Evolutionary conservation across 2,888 invertebrate species (phyloP), one percentile per base, ranked within the genome.

Genomic region (Catocala sponsa): DNA sequence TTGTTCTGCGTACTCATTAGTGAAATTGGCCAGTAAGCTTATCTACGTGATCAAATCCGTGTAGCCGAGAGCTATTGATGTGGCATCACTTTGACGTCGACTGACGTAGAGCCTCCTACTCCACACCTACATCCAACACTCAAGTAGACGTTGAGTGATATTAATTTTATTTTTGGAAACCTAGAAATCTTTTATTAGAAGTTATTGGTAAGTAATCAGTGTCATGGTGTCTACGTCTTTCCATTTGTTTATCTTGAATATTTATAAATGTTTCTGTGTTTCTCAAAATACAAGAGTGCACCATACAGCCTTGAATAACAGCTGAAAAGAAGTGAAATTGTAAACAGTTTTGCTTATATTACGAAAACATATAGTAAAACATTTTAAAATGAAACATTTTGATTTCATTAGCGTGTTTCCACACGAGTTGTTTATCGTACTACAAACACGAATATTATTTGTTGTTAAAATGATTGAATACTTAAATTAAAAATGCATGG

Each of bases 11-110:
- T 63, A 74, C 69, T 84, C 81, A 84, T 85, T 86, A 85, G 83
- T 81, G 80, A 83, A 85, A 85, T 85, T 85, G 82, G 76, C 69
- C 51, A 60, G 65, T 60, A 65, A 70, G 65, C 60, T 74, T 72
- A 74, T 70, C 59, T 64, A 60, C 41, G 11, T 38, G 50, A 51
- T 76, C 53, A 42, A 50, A 59, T 63, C 60, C 48, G 59, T 58
- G 50, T 61, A 61, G 59, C 60, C 55, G 66, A 64, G 63, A 62
- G 65, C 54, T 63, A 42, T 65, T 64, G 67, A 65, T 56, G 55
- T 71, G 59, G 38, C 65, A 64, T 51, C 46, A 38, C 41, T 68
- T 68, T 74, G 64, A 46, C 63, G 62, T 58, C 50, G 44, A 15
- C 63, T 76, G 74, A 73, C 42, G 44, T 52, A 65, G 71, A 61